Conservation (phyloP, 2,888 invertebrate species). For the Nycteola revayana region DNA sequence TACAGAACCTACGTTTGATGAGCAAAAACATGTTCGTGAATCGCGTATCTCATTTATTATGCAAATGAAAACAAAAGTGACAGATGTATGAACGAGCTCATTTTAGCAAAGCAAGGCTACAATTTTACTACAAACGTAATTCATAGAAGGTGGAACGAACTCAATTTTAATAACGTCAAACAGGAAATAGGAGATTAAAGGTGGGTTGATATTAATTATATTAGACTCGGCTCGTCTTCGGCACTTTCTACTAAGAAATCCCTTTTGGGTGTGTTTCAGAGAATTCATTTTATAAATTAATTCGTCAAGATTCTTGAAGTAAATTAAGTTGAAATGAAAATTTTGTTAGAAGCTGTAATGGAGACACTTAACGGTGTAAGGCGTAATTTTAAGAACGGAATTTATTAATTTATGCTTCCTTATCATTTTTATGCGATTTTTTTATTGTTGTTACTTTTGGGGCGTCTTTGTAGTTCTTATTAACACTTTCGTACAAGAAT, state of each 20-base stretch:
- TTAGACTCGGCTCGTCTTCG: constrained; percentile 48
- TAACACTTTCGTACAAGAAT: too few species aligned
- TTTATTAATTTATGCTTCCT: constrained; percentile 28
- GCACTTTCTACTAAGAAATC: constrained; percentile 43
- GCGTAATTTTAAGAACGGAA: constrained; percentile 22
- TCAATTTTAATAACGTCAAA: constrained; percentile 39
- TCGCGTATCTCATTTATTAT: constrained; percentile 24
- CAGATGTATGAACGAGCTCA: constrained; percentile 11
- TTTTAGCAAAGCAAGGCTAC: constrained; percentile 16
- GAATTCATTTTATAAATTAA: constrained; percentile 59
- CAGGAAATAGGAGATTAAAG: constrained; percentile 48
- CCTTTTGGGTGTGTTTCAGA: constrained; percentile 38
- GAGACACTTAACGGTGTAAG: constrained; percentile 29
- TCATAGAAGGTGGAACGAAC: constrained; percentile 21
- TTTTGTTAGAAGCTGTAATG: constrained; percentile 35
- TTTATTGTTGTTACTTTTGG: too few species aligned
- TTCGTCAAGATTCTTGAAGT: constrained; percentile 49
- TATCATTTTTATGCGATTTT: constrained; percentile 18
- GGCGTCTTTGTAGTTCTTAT: too few species aligned
- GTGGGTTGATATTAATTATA: constrained; percentile 57
- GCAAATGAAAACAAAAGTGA: constrained; percentile 30
- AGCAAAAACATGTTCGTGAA: constrained; percentile 30
- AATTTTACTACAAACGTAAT: constrained; percentile 6
- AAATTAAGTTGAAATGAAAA: constrained; percentile 48
- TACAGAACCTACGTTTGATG: constrained; percentile 15